Conservation (phyloP, 2,113 vertebrate genomes). For the Nesoenas mayeri region DNA sequence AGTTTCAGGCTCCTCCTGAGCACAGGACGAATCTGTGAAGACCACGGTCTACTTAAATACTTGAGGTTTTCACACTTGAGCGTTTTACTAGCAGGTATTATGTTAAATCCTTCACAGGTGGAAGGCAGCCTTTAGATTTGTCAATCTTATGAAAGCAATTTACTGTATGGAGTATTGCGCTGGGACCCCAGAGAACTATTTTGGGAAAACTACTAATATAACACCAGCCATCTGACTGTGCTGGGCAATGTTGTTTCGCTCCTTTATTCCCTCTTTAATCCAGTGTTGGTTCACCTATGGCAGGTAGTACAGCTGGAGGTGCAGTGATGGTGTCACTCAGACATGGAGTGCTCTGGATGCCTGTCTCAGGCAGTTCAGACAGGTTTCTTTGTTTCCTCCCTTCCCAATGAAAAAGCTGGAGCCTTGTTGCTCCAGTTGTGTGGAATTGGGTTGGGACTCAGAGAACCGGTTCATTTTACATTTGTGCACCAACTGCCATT, state of each 20-base stretch:
- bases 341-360: not conserved
- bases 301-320: not conserved
- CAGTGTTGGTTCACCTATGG: not conserved
- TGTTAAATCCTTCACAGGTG: not conserved
- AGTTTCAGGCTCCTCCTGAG: not conserved
- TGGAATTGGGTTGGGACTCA: not conserved
- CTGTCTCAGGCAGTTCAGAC: not conserved
- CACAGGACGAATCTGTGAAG: not conserved
- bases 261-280: not conserved
- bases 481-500: accelerated
- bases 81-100: not conserved
- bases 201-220: not conserved
- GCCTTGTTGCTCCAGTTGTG: not conserved
- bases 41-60: not conserved
- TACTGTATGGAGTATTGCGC: not conserved
- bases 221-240: not conserved
- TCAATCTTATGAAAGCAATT: not conserved
- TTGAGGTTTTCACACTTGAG: not conserved
- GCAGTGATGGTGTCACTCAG: not conserved
- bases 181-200: not conserved
- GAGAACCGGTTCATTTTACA: not conserved
- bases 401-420: not conserved
- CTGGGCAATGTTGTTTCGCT: not conserved
- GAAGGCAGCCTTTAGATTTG: not conserved
- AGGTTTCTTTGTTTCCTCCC: not conserved